A percentile compares a stretch with the other conserved stretches of the same genome.
Evolutionary conservation across 2,113 vertebrate genomes (phyloP).

Genomic region (Notothenia rossii): DNA sequence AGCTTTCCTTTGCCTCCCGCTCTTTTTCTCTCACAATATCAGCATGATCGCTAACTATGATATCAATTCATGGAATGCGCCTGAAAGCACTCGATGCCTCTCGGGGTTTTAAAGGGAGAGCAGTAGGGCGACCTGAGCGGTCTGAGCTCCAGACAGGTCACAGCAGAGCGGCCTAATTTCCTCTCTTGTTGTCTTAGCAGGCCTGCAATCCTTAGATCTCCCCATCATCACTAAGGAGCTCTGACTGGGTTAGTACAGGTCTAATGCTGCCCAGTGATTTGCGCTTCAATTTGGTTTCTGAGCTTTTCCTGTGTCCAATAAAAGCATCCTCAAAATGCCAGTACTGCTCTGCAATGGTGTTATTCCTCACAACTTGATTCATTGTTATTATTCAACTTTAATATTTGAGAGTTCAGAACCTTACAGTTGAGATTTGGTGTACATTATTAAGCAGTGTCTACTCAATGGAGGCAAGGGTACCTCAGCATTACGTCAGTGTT

Average conservation of each 20-base stretch:
- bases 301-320: constrained; percentile 27
- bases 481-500: constrained; percentile 76
- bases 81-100: constrained; percentile 44
- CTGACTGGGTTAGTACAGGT: constrained; percentile 46
- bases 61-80: constrained; percentile 53
- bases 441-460: constrained; percentile 18
- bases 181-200: constrained; percentile 74
- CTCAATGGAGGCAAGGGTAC: constrained; percentile 42
- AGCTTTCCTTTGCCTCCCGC: background rate
- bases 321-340: constrained; percentile 38
- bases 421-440: constrained; percentile 1
- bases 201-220: constrained; percentile 60
- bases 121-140: constrained; percentile 42
- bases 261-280: constrained; percentile 48
- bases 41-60: constrained; percentile 32
- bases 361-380: constrained; percentile 5
- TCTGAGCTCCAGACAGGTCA: constrained; percentile 71
- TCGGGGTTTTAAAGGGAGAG: constrained; percentile 53
- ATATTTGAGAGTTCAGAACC: background rate
- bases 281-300: constrained; percentile 16
- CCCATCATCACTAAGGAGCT: constrained; percentile 60
- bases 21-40: background rate
- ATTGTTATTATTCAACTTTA: constrained; percentile 10
- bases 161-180: constrained; percentile 77
- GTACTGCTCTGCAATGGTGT: background rate